Conservation (phyloP, 1,140 invertebrate species). For the Hetaerina americana region DNA sequence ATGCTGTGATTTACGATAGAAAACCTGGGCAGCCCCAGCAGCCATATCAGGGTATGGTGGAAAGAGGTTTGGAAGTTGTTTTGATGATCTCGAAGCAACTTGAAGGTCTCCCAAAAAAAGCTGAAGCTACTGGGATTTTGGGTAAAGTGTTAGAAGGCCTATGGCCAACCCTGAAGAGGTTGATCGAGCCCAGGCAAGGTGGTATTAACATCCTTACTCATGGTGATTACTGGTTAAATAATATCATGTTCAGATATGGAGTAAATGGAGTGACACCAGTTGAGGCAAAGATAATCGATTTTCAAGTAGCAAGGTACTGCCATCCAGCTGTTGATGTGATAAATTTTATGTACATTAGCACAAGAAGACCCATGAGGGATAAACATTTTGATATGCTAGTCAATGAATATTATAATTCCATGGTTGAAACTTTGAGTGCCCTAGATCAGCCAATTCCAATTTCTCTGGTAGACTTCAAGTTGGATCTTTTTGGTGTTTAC, state of each 20-base stretch:
- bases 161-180: neutral
- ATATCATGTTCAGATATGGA: neutral
- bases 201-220: neutral
- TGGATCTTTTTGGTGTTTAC: neutral
- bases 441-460: neutral
- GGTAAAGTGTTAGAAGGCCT: neutral
- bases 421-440: neutral
- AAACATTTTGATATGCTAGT: neutral
- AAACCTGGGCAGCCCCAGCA: neutral
- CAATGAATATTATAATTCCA: neutral
- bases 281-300: neutral
- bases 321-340: neutral
- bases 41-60: neutral
- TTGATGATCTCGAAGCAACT: neutral
- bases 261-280: neutral
- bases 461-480: neutral
- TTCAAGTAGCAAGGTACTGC: neutral
- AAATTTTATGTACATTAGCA: neutral
- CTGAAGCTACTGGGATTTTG: neutral
- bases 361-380: neutral
- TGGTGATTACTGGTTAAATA: neutral
- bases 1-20: neutral
- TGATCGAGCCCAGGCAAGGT: neutral
- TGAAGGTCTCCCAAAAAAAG: neutral
- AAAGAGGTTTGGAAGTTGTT: neutral